Evolutionary conservation across 2,113 vertebrate species (phyloP), one percentile per base, ranked within the genome.

Genomic region (Halichoeres trimaculatus): DNA sequence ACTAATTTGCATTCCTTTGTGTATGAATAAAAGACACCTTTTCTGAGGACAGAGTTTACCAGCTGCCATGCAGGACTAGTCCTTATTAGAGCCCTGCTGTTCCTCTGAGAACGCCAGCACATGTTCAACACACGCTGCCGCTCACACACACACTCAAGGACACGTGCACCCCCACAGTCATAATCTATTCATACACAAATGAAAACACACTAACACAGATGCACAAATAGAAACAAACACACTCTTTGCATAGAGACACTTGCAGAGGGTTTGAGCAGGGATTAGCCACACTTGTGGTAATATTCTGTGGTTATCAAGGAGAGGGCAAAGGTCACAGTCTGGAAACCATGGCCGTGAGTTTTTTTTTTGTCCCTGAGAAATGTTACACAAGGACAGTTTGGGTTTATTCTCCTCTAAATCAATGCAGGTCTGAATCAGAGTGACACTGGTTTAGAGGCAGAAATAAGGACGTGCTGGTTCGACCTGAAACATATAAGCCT

Each of bases 1-100:
- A 95, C 96, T 97, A 96, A 99, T 99, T 99, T 98, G 96, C 97
- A 96, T 97, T 95, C 95, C 96, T 97, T 99, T 99, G 97, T 99
- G 95, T 90, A 55, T 77, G 94, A 91, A 98, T 97, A 98, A 99
- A 98, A 91, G 95, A 94, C 95, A 96, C 95, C 96, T 96, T 96
- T 97, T 96, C 96, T 94, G 95, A 94, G 94, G 90, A 93, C 87
- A 40, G 96, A 96, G 94, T 98, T 98, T 97, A 98, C 98, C 98
- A 98, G 98, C 98, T 99, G 98, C 97, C 96, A 91, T 98, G 96
- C 95, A 97, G 95, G 95, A 95, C 94, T 92, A 91, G 95, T 92
- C 90, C 96, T 98, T 96, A 98, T 98, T 98, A 98, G 95, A 93
- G 93, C 89, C 95, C 96, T 94, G 95, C 96, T 96, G 96, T 95